Base-by-base conservation (phyloP, 2,888 invertebrate genomes). In the Yponomeuta cagnagella region DNA sequence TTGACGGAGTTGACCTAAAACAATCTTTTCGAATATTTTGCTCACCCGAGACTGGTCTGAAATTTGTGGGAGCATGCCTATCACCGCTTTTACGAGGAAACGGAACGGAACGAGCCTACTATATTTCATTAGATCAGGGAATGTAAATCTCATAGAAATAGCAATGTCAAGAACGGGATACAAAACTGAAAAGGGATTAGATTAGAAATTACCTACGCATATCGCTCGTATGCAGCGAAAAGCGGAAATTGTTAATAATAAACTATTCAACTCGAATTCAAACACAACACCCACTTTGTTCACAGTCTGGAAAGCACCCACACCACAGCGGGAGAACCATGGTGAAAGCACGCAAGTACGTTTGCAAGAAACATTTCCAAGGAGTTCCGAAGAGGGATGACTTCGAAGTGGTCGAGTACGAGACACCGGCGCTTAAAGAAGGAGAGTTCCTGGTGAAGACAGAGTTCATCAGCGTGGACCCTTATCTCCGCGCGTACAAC, bases 371-470 rank as follows among this genome's bases (percentile, higher is more conserved):
- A 74, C 82, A 87, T 70, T 94, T 94, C 75, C 80, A 89, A 10
- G 94, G 93, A 1, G 81, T 88, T 68, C 94, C 94, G 2, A 92
- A 92, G 75, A 76, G 81, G 48, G 78, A 85, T 0, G 93, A 94
- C 80, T 85, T 94, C 10, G 80, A 88, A 74, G 75, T 94, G 5
- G 86, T 90, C 1, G 93, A 94, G 76, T 93, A 94, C 78, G 89
- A 93, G 67, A 75, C 94, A 52, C 90, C 90, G 15, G 77, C 88
- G 31, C 74, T 94, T 1, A 83, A 93, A 75, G 86, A 93, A 81
- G 93, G 93, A 84, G 94, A 72, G 64, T 23, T 71, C 63, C 63
- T 72, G 15, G 67, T 71, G 10, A 68, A 72, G 63, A 63, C 71
- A 1, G 71, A 69, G 65, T 72, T 69, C 52, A 64, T 73, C 43